phyloP scores from a whole-genome alignment of 1,140 invertebrate genomes.

The Andrena cerasifolii region DNA sequence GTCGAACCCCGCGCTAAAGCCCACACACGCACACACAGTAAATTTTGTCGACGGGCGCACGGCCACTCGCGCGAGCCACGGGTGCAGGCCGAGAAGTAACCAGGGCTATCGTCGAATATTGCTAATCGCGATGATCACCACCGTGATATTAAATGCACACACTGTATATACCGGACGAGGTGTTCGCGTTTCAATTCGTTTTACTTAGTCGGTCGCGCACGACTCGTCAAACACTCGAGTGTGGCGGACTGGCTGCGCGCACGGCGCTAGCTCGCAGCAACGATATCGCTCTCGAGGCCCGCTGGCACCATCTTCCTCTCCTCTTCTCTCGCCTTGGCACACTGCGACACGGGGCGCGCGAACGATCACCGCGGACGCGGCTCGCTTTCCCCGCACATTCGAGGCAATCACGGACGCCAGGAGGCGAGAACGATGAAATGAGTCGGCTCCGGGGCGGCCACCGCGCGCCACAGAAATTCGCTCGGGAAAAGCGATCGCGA shows the following conservation, averaged over 20 bases:
- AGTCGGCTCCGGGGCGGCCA: constrained; percentile 65
- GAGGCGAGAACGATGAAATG: constrained; percentile 63
- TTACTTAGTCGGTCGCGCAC: constrained; percentile 47
- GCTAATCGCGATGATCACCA: constrained; percentile 17
- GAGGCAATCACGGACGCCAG: constrained; percentile 64
- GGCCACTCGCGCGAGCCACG: constrained; percentile 43
- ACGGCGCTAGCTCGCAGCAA: constrained; percentile 74
- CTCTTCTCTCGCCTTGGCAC: constrained; percentile 63
- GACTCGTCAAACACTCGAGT: constrained; percentile 68
- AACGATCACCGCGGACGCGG: constrained; percentile 72
- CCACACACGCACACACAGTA: constrained; percentile 53
- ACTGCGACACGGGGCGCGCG: constrained; percentile 68
- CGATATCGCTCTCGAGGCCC: constrained; percentile 67
- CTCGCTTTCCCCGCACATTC: constrained; percentile 67
- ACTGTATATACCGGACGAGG: constrained; percentile 26
- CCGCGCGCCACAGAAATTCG: constrained; percentile 72
- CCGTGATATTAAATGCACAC: constrained; percentile 60
- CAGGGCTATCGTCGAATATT: constrained; percentile 28
- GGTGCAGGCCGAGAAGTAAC: constrained; percentile 32
- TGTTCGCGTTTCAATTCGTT: constrained; percentile 27
- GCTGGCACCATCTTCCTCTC: constrained; percentile 76
- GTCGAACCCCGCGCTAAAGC: constrained; percentile 58
- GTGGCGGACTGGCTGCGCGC: constrained; percentile 75
- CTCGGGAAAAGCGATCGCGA: constrained; percentile 71
- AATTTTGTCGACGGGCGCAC: constrained; percentile 48